Conservation (phyloP, 2,797 vertebrate genomes). For the Remorina albescens region DNA sequence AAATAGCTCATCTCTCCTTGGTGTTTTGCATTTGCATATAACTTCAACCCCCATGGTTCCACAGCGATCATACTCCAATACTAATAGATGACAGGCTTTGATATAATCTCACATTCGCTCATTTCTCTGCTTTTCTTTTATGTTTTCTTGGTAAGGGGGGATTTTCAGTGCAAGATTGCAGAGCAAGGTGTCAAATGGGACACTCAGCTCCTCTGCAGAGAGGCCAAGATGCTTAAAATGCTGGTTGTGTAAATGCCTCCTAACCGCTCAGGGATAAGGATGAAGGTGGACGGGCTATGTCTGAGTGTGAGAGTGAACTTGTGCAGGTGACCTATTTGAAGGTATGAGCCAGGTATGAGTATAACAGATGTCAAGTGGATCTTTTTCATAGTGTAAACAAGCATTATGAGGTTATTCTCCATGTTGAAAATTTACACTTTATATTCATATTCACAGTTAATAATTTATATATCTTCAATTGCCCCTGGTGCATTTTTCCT, state of each 20-base stretch:
- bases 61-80: neutral
- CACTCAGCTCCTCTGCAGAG: slow-evolving; percentile 6
- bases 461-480: slow-evolving; percentile 5
- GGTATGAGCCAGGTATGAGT: slow-evolving; percentile 2
- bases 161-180: slow-evolving; percentile 46
- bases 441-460: slow-evolving; percentile 8
- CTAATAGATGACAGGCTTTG: slow-evolving; percentile 45
- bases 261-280: slow-evolving; percentile 47
- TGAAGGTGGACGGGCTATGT: slow-evolving; percentile 22
- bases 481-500: neutral
- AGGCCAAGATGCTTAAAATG: slow-evolving; percentile 49
- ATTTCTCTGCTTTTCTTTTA: slow-evolving; percentile 8
- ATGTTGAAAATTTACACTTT: neutral
- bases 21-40: slow-evolving; percentile 46
- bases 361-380: slow-evolving; percentile 21
- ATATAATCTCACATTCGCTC: slow-evolving; percentile 43
- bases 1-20: slow-evolving; percentile 26
- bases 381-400: slow-evolving; percentile 9
- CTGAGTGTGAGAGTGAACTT: slow-evolving; percentile 13
- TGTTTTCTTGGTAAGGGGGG: slow-evolving; percentile 1
- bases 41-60: slow-evolving; percentile 23
- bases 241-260: slow-evolving; percentile 55
- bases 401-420: neutral
- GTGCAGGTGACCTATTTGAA: slow-evolving; percentile 32
- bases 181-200: slow-evolving; percentile 35